These are phyloP conservation scores for Amblyornis subalaris DNA, from an alignment of 2,113 vertebrate species.

Conservation along the genomic window DNA sequence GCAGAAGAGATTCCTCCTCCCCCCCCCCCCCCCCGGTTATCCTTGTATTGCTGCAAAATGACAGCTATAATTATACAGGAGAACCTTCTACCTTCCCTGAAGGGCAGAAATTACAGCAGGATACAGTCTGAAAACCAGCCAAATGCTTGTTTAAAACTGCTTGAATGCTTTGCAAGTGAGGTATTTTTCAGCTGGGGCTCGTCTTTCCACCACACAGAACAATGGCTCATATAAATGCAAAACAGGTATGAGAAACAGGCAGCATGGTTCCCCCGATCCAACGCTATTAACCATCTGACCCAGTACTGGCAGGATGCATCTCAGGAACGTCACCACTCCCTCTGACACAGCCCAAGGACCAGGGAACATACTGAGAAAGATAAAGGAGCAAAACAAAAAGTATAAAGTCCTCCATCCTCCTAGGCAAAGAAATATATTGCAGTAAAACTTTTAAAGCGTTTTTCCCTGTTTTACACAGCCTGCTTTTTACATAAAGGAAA, in stretches of 20 bases:
- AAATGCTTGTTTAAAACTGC: conserved; percentile 11
- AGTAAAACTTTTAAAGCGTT: neutral
- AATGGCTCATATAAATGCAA: conserved; percentile 68
- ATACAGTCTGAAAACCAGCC: conserved; percentile 3
- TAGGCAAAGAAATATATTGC: neutral
- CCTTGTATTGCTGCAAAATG: neutral
- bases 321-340: neutral
- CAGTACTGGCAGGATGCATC: conserved; percentile 30
- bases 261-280: conserved; percentile 38
- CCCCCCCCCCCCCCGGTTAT: neutral
- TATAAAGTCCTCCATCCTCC: neutral
- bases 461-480: conserved; percentile 23
- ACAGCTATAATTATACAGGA: neutral
- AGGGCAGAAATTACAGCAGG: conserved; percentile 13
- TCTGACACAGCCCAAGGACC: neutral
- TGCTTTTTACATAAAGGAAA: conserved; percentile 38
- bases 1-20: neutral
- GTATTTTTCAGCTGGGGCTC: conserved; percentile 43
- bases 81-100: neutral
- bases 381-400: conserved; percentile 18
- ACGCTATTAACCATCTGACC: conserved; percentile 60
- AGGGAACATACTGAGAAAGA: neutral
- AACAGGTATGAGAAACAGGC: conserved; percentile 27
- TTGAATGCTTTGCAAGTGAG: conserved; percentile 2
- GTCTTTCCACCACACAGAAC: conserved; percentile 17